phyloP scores from a whole-genome alignment of 1,140 invertebrate species.

The Trichoplusia ni region DNA sequence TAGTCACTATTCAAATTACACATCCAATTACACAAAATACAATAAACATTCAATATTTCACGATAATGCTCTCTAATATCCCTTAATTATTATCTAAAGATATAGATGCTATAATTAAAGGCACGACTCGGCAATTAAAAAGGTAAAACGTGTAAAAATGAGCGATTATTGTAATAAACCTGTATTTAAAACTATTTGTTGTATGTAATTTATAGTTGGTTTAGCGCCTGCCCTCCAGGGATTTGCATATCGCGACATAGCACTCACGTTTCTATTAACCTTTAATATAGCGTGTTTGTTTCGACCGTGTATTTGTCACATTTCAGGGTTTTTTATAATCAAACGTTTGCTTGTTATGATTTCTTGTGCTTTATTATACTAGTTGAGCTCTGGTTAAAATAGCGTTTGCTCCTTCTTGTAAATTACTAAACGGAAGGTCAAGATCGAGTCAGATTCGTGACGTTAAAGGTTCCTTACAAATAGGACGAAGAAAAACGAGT shows the following conservation, averaged over 20 bases:
- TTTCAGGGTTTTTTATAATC: neutral
- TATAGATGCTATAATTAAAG: neutral
- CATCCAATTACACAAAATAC: too few relatives aligned
- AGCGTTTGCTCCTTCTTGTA: too few relatives aligned
- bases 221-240: slow-evolving; percentile 10
- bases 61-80: too few relatives aligned
- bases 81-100: too few relatives aligned
- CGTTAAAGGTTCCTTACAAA: too few relatives aligned
- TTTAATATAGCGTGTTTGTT: slow-evolving; percentile 13
- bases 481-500: too few relatives aligned
- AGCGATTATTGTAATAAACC: neutral
- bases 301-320: slow-evolving; percentile 20
- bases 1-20: too few relatives aligned
- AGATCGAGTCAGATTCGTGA: too few relatives aligned
- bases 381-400: neutral
- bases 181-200: slow-evolving; percentile 9
- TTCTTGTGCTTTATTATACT: neutral
- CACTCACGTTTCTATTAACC: slow-evolving; percentile 21
- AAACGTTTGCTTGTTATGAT: neutral
- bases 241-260: slow-evolving; percentile 28
- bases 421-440: too few relatives aligned
- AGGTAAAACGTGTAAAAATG: neutral
- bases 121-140: neutral
- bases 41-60: too few relatives aligned
- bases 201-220: neutral